phyloP scores from a whole-genome alignment of 1,140 invertebrate species.

The Tetragonula clypearis region DNA sequence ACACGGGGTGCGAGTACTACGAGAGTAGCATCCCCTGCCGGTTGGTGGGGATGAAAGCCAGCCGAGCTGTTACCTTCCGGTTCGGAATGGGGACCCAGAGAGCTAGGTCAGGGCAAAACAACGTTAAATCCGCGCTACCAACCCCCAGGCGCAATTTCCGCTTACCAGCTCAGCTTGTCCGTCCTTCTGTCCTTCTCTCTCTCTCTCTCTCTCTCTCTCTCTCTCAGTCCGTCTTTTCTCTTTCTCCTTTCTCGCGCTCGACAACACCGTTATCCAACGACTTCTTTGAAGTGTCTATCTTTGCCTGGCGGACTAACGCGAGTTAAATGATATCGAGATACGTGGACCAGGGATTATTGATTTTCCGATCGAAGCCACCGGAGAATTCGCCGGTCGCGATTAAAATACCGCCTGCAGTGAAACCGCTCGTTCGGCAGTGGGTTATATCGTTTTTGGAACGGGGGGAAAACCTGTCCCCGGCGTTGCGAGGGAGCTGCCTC shows the following conservation, averaged over 20 bases:
- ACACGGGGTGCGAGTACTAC: conserved; percentile 26
- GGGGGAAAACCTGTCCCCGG: neutral
- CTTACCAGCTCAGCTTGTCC: conserved; percentile 29
- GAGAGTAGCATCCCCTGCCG: conserved; percentile 26
- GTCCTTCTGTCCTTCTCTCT: neutral
- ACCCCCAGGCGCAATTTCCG: conserved; percentile 68
- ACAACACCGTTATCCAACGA: conserved; percentile 24
- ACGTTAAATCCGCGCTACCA: conserved; percentile 66
- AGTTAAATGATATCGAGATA: conserved; percentile 49
- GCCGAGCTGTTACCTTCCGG: conserved; percentile 66
- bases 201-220: neutral
- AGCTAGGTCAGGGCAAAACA: conserved; percentile 72
- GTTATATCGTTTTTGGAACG: neutral
- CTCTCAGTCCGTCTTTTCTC: too few species aligned
- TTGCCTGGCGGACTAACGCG: conserved; percentile 46
- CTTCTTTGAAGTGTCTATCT: conserved; percentile 65
- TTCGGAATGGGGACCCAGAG: conserved; percentile 63
- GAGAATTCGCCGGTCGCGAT: conserved; percentile 22
- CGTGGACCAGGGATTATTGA: conserved; percentile 32
- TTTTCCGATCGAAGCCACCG: conserved; percentile 25
- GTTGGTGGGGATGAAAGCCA: conserved; percentile 59
- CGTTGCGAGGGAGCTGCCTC: neutral
- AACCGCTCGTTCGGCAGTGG: neutral
- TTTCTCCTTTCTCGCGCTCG: neutral
- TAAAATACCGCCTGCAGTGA: neutral